Conservation (phyloP, 2,113 vertebrate genomes). For the Microtus richardsoni region DNA sequence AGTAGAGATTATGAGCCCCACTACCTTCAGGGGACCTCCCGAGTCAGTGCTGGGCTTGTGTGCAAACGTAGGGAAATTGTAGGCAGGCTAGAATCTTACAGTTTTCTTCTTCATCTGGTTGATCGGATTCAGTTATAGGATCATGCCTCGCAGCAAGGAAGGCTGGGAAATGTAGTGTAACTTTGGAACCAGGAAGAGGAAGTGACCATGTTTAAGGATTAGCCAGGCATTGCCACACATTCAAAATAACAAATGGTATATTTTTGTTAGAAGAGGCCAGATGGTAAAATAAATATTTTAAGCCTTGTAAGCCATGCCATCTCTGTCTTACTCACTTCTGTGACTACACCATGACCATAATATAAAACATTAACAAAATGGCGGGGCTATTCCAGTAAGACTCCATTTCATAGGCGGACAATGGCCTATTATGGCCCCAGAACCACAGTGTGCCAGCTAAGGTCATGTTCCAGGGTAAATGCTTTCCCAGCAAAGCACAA, state of each 20-base stretch:
- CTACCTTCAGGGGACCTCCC: not conserved
- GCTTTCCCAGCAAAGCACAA: not conserved
- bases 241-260: not conserved
- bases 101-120: not conserved
- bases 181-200: not conserved
- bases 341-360: not conserved
- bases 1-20: not conserved
- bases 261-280: not conserved
- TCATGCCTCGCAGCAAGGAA: not conserved
- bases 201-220: not conserved
- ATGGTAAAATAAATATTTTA: not conserved
- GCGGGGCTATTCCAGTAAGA: not conserved
- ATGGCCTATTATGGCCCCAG: not conserved
- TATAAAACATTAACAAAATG: not conserved
- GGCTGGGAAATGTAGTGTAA: conserved; percentile 39
- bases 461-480: not conserved
- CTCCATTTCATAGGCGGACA: not conserved
- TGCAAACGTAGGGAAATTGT: not conserved
- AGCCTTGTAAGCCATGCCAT: not conserved
- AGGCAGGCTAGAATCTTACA: not conserved
- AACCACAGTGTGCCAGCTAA: not conserved
- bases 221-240: not conserved
- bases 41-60: not conserved
- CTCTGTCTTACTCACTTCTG: not conserved
- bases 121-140: not conserved